Evolutionary conservation across 92 coral and sea anemone genomes (phyloP), one percentile per base, ranked within the genome.

Genomic region (Palythoa caribaeorum): DNA sequence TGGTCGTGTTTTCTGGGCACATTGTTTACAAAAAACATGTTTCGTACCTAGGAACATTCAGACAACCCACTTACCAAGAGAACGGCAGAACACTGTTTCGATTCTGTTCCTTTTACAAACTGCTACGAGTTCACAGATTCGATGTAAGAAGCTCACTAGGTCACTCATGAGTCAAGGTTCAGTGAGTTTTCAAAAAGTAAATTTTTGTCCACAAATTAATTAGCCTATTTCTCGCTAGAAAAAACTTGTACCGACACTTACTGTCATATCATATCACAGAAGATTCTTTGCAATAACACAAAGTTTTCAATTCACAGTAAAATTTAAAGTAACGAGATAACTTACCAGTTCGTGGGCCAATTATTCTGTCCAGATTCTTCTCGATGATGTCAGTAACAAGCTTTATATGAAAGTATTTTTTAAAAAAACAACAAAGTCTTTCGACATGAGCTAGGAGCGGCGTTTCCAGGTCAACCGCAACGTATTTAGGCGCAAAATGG

Each of bases 21-120:
- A 8, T 73, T 73, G 55, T 73, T 73, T 17, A 73, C 78, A 73
- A 38, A 39, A 44, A 73, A 44, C 37, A 48, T 73, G 78, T 73
- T 73, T 73, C 78, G 48, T 35, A 73, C 78, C 21, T 73, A 50
- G 21, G 39, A 71, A 73, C 52, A 37, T 37, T 16, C 2, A 73
- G 15, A 40, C 16, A 15, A 73, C 78, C 13, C 54, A 73, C 55
- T 73, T 73, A 73, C 78, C 78, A 20, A 3, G 78, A 73, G 39
- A 38, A 37, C 78, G 78, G 6, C 28, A 10, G 13, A 73, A 73
- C 55, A 73, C 78, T 73, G 9, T 15, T 73, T 44, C 20, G 9
- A 13, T 19, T 73, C 78, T 3, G 53, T 73, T 16, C 9, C n/a
- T 20, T 48, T 38, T 12, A 38, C 9, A 39, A 0, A 5, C 1